These are phyloP conservation scores for Aurelia sp. DNA, from an alignment of 30 jellyfish, hydroid and myxozoan species.

Conservation along the genomic window DNA sequence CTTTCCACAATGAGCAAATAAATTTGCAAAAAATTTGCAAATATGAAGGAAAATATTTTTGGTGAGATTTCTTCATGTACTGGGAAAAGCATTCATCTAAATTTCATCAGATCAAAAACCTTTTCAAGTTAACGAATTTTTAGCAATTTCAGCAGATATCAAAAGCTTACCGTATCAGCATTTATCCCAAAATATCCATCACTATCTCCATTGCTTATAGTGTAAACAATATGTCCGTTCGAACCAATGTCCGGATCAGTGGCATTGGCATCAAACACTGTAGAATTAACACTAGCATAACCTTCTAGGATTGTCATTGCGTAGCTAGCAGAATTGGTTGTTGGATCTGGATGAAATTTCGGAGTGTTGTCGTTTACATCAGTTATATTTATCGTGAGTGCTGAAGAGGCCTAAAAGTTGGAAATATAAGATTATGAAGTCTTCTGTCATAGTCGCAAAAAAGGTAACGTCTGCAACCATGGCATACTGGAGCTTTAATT, in stretches of 20 bases:
- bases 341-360: conserved; percentile 73
- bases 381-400: conserved; percentile 27
- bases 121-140: too few relatives aligned
- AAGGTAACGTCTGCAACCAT: too few relatives aligned
- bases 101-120: too few relatives aligned
- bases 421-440: too few relatives aligned
- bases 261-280: conserved; percentile 70
- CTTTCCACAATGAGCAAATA: too few relatives aligned
- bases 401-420: conserved; percentile 28
- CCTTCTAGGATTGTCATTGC: conserved; percentile 57
- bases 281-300: conserved; percentile 17
- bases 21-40: too few relatives aligned
- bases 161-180: conserved; percentile 36
- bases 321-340: conserved; percentile 54
- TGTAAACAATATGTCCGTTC: conserved; percentile 58
- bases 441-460: background rate
- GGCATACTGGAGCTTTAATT: too few relatives aligned
- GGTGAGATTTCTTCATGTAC: too few relatives aligned
- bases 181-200: conserved; percentile 47
- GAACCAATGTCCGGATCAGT: conserved; percentile 81
- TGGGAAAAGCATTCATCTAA: too few relatives aligned
- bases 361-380: conserved; percentile 89
- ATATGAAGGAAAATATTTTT: too few relatives aligned
- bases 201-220: conserved; percentile 46
- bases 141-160: background rate